Evolutionary conservation across 2,797 vertebrate species (phyloP).

Genomic region (Galago senegalensis): DNA sequence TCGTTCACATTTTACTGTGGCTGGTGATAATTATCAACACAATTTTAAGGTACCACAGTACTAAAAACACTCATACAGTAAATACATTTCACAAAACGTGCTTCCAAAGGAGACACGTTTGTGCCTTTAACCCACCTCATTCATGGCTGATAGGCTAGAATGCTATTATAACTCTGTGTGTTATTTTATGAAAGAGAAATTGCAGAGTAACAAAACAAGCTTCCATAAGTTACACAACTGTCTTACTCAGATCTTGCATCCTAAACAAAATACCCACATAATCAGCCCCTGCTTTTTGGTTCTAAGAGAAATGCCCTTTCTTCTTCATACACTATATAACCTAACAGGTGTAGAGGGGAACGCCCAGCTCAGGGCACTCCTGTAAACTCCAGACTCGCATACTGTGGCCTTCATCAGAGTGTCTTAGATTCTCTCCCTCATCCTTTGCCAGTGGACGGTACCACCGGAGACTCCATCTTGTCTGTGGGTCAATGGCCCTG

Average conservation of each 20-base stretch:
- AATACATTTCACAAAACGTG: background rate
- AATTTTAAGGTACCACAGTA: background rate
- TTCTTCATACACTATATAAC: background rate
- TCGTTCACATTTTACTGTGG: conserved; percentile 3
- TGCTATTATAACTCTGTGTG: background rate
- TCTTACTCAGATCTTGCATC: background rate
- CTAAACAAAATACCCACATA: background rate
- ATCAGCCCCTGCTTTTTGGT: background rate
- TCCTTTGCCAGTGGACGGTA: background rate
- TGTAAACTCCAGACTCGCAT: background rate
- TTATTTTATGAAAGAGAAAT: background rate
- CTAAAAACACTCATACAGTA: background rate
- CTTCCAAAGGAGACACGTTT: background rate
- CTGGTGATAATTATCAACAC: background rate
- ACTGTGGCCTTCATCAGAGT: background rate
- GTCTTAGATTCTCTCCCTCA: background rate
- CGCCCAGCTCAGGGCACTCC: background rate
- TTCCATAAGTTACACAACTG: background rate
- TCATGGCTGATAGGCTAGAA: background rate
- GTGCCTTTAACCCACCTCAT: background rate
- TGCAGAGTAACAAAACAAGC: background rate
- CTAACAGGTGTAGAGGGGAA: background rate
- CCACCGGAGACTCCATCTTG: background rate
- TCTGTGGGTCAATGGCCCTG: rapidly evolving
- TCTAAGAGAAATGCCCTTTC: background rate